Evolutionary conservation across 2,888 invertebrate genomes (phyloP).

Genomic region (Sphaerophoria taeniata): DNA sequence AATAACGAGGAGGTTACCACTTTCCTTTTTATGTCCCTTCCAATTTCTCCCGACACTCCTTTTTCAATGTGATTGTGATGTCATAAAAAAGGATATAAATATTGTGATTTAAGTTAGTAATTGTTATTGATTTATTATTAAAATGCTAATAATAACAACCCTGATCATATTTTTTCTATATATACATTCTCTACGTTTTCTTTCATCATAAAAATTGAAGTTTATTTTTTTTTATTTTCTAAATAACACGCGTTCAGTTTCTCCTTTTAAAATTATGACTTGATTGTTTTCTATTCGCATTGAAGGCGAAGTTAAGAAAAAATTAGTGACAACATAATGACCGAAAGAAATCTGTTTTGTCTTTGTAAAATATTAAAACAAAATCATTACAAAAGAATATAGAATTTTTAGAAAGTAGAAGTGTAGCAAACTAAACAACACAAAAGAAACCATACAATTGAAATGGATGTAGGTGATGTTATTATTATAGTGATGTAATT

Average conservation of each 20-base stretch:
- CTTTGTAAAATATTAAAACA: slow-evolving; percentile 33
- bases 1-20: slow-evolving; percentile 4
- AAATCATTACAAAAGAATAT: neutral
- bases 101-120: slow-evolving; percentile 74
- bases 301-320: slow-evolving; percentile 7
- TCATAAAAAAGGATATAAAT: slow-evolving; percentile 65
- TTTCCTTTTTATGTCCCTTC: slow-evolving; percentile 39
- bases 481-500: slow-evolving; percentile 17
- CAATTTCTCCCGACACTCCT: slow-evolving; percentile 12
- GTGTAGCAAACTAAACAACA: slow-evolving; percentile 2
- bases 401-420: slow-evolving; percentile 21
- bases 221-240: slow-evolving; percentile 45
- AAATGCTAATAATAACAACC: slow-evolving; percentile 55
- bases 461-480: slow-evolving; percentile 46
- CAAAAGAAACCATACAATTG: slow-evolving; percentile 26
- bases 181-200: slow-evolving; percentile 30
- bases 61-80: slow-evolving; percentile 50
- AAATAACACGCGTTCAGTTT: slow-evolving; percentile 44
- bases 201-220: slow-evolving; percentile 50
- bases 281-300: slow-evolving; percentile 13
- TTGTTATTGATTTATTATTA: slow-evolving; percentile 65
- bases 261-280: slow-evolving; percentile 46
- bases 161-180: neutral
- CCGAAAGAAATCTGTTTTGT: neutral
- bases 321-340: neutral